phyloP scores from a whole-genome alignment of 2,888 invertebrate species.

The Tridacna gigas region DNA sequence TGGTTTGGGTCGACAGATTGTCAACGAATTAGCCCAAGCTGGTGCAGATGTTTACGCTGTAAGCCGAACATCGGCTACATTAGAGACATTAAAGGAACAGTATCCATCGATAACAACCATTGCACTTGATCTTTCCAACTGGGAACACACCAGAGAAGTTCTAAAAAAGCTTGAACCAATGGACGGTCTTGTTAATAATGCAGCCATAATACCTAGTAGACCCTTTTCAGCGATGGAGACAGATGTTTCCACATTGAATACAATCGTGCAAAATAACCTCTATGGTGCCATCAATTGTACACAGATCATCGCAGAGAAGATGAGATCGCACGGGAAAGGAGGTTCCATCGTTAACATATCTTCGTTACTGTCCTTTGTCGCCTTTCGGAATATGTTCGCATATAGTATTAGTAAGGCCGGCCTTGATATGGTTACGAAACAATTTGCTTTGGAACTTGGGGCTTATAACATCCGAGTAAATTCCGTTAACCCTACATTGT shows the following conservation, averaged over 20 bases:
- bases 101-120: constrained; percentile 83
- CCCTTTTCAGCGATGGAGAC: constrained; percentile 87
- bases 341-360: constrained; percentile 96
- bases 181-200: constrained; percentile 95
- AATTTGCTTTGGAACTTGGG: constrained; percentile 88
- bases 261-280: constrained; percentile 90
- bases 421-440: constrained; percentile 90
- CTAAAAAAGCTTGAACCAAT: constrained; percentile 89
- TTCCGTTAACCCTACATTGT: constrained; percentile 95
- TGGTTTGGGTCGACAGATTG: constrained; percentile 92
- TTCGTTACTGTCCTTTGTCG: constrained; percentile 89
- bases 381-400: constrained; percentile 90
- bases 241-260: constrained; percentile 60
- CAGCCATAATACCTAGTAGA: constrained; percentile 90
- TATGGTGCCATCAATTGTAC: constrained; percentile 93
- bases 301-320: constrained; percentile 90
- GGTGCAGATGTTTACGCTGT: constrained; percentile 92
- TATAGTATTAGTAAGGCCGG: constrained; percentile 95
- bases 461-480: constrained; percentile 92
- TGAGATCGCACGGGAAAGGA: constrained; percentile 89
- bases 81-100: constrained; percentile 87
- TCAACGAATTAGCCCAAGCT: constrained; percentile 88
- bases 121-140: constrained; percentile 90
- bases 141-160: constrained; percentile 89
- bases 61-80: constrained; percentile 89